Evolutionary conservation across 2,888 invertebrate species (phyloP).

Genomic region (Tortricodes alternella): DNA sequence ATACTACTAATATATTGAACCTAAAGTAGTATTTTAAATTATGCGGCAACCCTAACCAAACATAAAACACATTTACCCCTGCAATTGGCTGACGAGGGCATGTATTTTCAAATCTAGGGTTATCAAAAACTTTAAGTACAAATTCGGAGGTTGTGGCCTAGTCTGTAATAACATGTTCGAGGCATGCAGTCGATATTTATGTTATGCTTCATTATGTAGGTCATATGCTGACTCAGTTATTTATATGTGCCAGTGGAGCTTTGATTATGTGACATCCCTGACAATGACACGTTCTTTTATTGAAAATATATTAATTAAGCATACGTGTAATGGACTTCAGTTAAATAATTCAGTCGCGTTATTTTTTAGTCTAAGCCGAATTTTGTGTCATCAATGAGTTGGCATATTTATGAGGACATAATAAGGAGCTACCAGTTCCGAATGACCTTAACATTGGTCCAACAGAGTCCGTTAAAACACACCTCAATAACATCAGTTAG

Average conservation of each 20-base stretch:
- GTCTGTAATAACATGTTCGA: conserved; percentile 19
- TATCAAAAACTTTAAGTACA: neutral
- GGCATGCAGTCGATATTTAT: conserved; percentile 43
- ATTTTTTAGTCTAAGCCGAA: neutral
- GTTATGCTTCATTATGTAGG: conserved; percentile 60
- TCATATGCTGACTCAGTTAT: conserved; percentile 50
- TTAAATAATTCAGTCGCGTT: neutral
- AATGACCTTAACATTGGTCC: no score
- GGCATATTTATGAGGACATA: conserved; percentile 1
- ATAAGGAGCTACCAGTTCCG: no score
- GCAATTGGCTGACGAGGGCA: neutral
- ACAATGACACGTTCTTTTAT: conserved; percentile 22
- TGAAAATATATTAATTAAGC: conserved; percentile 18
- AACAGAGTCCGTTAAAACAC: no score
- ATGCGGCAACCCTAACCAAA: conserved; percentile 6
- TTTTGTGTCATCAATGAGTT: neutral
- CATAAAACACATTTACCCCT: neutral
- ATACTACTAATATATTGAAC: conserved; percentile 35
- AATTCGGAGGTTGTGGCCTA: neutral
- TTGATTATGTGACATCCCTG: conserved; percentile 30
- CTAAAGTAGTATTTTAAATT: neutral
- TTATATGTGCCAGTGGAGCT: conserved; percentile 37
- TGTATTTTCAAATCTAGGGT: neutral
- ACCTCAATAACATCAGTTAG: no score
- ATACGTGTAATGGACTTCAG: conserved; percentile 7